Evolutionary conservation across 2,888 invertebrate genomes (phyloP).

Genomic region (Alentia gelatinosa): DNA sequence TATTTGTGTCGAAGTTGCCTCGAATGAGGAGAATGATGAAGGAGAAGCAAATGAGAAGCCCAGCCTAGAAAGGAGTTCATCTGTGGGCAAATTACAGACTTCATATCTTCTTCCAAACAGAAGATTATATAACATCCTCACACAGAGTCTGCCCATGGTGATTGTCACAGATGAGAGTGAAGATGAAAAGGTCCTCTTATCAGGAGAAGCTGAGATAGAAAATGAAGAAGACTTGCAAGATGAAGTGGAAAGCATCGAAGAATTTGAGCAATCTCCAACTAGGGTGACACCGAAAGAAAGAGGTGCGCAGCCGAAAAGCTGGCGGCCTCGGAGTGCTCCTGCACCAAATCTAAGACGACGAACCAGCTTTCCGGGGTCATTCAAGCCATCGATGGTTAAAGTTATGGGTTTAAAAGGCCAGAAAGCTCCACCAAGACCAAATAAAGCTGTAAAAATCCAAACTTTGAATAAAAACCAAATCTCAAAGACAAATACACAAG

Average conservation of each 20-base stretch:
- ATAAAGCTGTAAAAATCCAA: neutral
- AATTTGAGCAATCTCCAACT: neutral
- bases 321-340: neutral
- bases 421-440: neutral
- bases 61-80: neutral
- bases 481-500: neutral
- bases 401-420: neutral
- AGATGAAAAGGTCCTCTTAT: constrained; percentile 11
- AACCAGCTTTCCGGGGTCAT: constrained; percentile 24
- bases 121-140: neutral
- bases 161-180: constrained; percentile 44
- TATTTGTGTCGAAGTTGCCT: neutral
- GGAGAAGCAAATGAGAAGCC: neutral
- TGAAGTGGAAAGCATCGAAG: neutral
- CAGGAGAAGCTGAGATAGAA: constrained; percentile 31
- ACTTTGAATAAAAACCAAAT: neutral
- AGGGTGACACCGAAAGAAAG: neutral
- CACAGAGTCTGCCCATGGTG: constrained; percentile 39
- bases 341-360: neutral
- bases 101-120: constrained; percentile 27
- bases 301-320: neutral
- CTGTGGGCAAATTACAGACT: neutral
- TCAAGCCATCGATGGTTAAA: neutral
- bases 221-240: neutral
- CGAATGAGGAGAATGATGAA: neutral